Base-by-base conservation (phyloP, 1,140 invertebrate species). In the Bombus affinis region DNA sequence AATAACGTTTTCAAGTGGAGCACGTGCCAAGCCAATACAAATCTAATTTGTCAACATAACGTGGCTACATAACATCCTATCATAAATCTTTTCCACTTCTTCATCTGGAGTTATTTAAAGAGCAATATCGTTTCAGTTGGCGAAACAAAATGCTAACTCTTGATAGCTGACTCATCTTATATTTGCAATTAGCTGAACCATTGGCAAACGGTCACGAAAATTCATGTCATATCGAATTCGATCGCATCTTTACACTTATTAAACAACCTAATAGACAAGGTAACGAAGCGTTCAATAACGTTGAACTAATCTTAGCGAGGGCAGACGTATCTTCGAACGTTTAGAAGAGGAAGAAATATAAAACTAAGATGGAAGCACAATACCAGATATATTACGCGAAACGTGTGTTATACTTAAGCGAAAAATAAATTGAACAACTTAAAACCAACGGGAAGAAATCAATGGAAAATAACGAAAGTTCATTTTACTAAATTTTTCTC, bases 41-140 rank as follows among this genome's bases (percentile, higher is more conserved):
- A 39, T 71, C 68, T 39, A 71, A 71, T 71, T 71, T 71, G 37
- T 71, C 68, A 71, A 71, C 37, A 71, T 71, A 71, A 71, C 35
- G 68, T 71, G 4, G 35, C 66, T 22, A 12, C 66, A 1, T 68
- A 25, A 37, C 68, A 3, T 28, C 22, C 22, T 39, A 28, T 37
- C 66, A 22, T 71, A 71, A 71, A 71, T 71, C 68, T 28, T 39
- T 71, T 39, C 9, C 37, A 12, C 37, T 39, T 71, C 37, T 71
- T 37, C 68, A 39, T 71, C 68, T 71, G 37, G 22, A 39, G 37
- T 12, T 71, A 71, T 71, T 71, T 71, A 39, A 71, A 71, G 68
- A 71, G 37, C 37, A 71, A 71, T 39, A 71, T 39, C 37, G 37
- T 39, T 39, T 12, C 68, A 28, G 37, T 71, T 39, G 37, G 68